Evolutionary conservation across 2,888 invertebrate species (phyloP), one percentile per base, ranked within the genome.

Genomic region (Lithodes maja): DNA sequence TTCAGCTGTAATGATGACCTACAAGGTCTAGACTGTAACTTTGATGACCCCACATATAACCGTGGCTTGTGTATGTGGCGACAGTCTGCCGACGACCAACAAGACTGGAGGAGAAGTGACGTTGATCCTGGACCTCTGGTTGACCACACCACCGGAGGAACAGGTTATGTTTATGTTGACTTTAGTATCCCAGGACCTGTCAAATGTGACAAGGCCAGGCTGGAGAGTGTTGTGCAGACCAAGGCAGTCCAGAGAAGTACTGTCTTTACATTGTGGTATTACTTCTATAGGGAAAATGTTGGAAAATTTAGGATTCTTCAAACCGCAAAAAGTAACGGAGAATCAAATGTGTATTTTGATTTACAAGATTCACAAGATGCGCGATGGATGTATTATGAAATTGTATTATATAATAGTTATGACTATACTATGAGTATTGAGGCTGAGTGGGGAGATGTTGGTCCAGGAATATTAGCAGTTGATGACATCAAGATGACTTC

Each of bases 201-300:
- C 15, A 69, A 52, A 17, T 78, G 78, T 50, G 86, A 86, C 33
- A 86, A 78, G 17, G 89, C 89, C 53, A 75, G 78, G 55, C 69
- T 89, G 2, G 61, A 84, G 52, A 89, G 89, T 79, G 74, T 84
- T 61, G 78, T 83, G 50, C 85, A 85, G 53, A 82, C 85, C 53
- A 71, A 86, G 15, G 83, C 89, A 68, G 2, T 15, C 54, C 5
- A 9, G 3, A 49, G 33, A 12, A 81, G n/a, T 1, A 85, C 78
- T 71, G 53, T 86, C 9, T 82, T 89, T n/a, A 86, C 81, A 55
- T 83, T 89, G 49, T 89, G 89, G 89, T 89, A 89, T 55, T 89
- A 89, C 71, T 71, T 86, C 69, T 89, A 83, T 86, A 85, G 89
- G 9, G 85, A 83, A 71, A 84, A 86, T 83, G 89, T 86, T 89